phyloP scores from a whole-genome alignment of 2,888 invertebrate genomes.

The Lingula anatina region DNA sequence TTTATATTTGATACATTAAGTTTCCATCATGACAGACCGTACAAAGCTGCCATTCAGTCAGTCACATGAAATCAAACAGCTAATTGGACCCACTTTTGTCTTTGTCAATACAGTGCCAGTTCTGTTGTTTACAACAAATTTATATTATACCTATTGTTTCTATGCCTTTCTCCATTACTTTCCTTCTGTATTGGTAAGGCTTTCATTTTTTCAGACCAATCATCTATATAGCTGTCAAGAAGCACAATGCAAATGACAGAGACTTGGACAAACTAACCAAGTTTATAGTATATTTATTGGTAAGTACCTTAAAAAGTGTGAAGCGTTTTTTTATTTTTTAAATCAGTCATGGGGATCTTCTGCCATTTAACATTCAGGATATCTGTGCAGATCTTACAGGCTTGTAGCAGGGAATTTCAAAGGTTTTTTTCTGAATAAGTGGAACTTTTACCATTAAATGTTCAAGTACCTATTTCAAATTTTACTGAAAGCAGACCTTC shows the following conservation, averaged over 20 bases:
- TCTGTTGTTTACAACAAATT: too few relatives aligned
- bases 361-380: too few relatives aligned
- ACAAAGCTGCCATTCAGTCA: not conserved
- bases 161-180: not conserved
- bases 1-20: too few relatives aligned
- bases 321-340: not conserved
- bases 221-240: slow-evolving; percentile 72
- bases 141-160: too few relatives aligned
- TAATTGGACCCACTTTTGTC: not conserved
- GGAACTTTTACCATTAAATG: too few relatives aligned
- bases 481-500: too few relatives aligned
- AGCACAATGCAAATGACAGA: slow-evolving; percentile 66
- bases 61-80: not conserved
- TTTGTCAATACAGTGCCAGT: not conserved
- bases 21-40: too few relatives aligned
- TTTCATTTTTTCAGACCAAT: slow-evolving; percentile 59
- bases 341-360: not conserved
- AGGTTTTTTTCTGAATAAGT: too few relatives aligned
- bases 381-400: too few relatives aligned
- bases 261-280: slow-evolving; percentile 72
- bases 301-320: slow-evolving; percentile 46
- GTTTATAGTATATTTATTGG: slow-evolving; percentile 72
- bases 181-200: not conserved
- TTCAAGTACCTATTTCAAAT: too few relatives aligned
- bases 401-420: too few relatives aligned